These are phyloP conservation scores for Jaculus jaculus DNA, from an alignment of 2,113 vertebrate genomes.

Conservation along the genomic window DNA sequence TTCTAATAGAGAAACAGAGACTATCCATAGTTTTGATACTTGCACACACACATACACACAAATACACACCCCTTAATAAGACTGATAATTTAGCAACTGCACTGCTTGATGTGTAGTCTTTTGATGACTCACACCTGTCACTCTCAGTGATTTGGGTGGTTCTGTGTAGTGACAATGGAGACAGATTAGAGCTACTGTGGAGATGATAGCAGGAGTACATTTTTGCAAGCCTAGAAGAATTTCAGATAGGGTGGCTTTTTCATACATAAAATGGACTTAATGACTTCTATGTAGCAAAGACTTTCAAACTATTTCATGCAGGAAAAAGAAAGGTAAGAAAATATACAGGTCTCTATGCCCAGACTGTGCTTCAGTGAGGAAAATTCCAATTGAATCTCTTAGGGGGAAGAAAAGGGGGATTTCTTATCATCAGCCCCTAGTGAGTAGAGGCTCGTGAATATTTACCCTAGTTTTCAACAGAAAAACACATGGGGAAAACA, in stretches of 20 bases:
- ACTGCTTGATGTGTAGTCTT: background rate
- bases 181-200: background rate
- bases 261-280: conserved; percentile 4
- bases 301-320: background rate
- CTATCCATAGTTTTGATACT: background rate
- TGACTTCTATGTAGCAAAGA: background rate
- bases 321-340: background rate
- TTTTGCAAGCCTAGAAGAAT: background rate
- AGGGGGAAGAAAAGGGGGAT: too few species aligned
- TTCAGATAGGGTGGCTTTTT: background rate
- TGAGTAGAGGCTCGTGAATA: background rate
- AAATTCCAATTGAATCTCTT: background rate
- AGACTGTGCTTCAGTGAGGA: background rate
- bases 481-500: background rate
- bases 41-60: background rate
- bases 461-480: background rate
- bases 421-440: background rate
- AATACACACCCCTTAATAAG: background rate
- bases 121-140: background rate
- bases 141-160: background rate
- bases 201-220: background rate
- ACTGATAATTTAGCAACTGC: background rate
- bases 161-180: background rate
- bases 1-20: background rate
- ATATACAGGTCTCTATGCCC: background rate